Percentiles rank a stretch among this genome's conserved stretches.
These are phyloP conservation scores for Lycaena phlaeas DNA, from an alignment of 2,888 invertebrate species.

Conservation along the genomic window DNA sequence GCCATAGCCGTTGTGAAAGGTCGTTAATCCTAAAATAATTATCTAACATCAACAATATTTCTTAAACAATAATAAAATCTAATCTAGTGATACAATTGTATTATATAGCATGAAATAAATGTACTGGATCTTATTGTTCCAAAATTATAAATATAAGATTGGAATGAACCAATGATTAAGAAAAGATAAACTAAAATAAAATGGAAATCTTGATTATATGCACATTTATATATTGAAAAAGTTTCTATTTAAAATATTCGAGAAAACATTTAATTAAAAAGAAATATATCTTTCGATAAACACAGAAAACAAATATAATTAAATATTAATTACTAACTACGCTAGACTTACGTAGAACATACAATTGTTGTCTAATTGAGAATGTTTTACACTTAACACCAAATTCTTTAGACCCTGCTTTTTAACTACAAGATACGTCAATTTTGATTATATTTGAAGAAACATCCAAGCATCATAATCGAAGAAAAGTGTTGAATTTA, in stretches of 20 bases:
- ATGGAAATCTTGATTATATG: background rate
- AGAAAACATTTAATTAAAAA: background rate
- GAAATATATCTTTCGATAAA: background rate
- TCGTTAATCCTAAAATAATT: constrained; percentile 6
- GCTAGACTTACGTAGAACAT: constrained; percentile 9
- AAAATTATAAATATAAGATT: constrained; percentile 2
- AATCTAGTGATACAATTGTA: constrained; percentile 6
- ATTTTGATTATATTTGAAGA: constrained; percentile 3
- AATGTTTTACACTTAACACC: constrained; percentile 42
- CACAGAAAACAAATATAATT: background rate
- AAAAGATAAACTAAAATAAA: background rate
- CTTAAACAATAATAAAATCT: constrained; percentile 13
- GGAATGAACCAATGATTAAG: background rate
- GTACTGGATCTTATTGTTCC: background rate
- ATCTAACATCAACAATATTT: constrained; percentile 17
- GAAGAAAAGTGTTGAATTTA: no score
- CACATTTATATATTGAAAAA: background rate
- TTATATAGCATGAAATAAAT: constrained; percentile 11
- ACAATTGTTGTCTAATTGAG: constrained; percentile 33
- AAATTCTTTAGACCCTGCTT: constrained; percentile 56
- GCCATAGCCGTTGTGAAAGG: background rate
- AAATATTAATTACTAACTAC: background rate
- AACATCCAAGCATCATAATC: no score
- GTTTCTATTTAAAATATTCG: no score
- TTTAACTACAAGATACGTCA: constrained; percentile 32